These are phyloP conservation scores for Tenebrio molitor DNA, from an alignment of 1,140 invertebrate genomes.

Conservation along the genomic window DNA sequence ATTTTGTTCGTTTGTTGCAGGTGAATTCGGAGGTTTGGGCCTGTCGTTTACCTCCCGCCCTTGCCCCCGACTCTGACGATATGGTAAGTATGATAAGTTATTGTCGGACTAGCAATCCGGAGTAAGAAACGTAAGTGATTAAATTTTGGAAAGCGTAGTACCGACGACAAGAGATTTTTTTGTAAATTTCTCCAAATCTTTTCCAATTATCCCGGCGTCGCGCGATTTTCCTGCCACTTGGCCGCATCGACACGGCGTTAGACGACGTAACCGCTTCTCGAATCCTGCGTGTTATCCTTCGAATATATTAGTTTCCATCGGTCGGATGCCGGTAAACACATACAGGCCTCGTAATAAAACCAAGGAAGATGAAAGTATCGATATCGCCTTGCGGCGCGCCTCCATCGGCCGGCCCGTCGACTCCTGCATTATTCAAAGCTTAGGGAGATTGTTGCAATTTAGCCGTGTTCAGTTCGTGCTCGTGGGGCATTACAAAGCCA, in stretches of 20 bases:
- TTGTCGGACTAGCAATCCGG: no score
- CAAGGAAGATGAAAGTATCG: slow-evolving; percentile 28
- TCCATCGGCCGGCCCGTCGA: slow-evolving; percentile 13
- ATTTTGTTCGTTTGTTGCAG: slow-evolving; percentile 54
- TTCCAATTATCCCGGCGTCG: no score
- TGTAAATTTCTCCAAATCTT: no score
- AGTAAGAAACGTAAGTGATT: no score
- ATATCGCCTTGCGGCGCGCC: slow-evolving; percentile 16
- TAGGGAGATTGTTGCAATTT: slow-evolving; percentile 48
- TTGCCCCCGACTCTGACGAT: slow-evolving; percentile 66
- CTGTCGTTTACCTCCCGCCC: slow-evolving; percentile 65
- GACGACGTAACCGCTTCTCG: slow-evolving; percentile 5
- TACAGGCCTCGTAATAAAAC: slow-evolving; percentile 5
- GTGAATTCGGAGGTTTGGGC: slow-evolving; percentile 65
- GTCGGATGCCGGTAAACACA: slow-evolving; percentile 31
- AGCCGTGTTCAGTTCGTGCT: slow-evolving; percentile 42
- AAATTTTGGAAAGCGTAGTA: no score
- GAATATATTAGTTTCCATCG: slow-evolving; percentile 35
- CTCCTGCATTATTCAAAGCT: slow-evolving; percentile 48
- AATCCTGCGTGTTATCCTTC: slow-evolving; percentile 19
- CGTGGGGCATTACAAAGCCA: slow-evolving; percentile 46
- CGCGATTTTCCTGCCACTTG: no score
- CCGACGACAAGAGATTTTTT: no score
- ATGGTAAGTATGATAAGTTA: slow-evolving; percentile 65
- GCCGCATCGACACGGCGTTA: background rate